Evolutionary conservation across 2,888 invertebrate genomes (phyloP), one percentile per base, ranked within the genome.

Genomic region (Dascillus cervinus): DNA sequence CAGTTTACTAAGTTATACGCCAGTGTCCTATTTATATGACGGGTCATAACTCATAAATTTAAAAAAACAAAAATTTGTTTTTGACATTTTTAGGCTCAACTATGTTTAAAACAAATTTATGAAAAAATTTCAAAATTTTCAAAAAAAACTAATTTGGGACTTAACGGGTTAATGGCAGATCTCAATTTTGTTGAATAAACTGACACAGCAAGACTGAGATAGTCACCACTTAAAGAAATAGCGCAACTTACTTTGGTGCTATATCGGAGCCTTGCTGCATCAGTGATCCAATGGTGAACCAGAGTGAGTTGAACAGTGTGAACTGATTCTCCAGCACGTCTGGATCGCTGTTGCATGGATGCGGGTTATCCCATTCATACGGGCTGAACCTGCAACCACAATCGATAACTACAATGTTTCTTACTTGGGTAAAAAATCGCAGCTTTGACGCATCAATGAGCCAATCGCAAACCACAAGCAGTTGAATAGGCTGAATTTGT

Each of bases 381-480:
- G 92, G 89, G 67, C 84, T 86, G 75, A 85, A 82, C 76, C 89
- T 84, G 73, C 59, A 66, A 69, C 64, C 64, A 65, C 48, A 44
- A 28, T 25, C 32, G 22, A 21, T 22, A 19, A 22, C 12, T n/a
- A 25, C 14, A 22, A 22, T 12, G 14, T 14, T 25, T 69, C 79
- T 79, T 82, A 90, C 89, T 87, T 89, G 66, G 92, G 92, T 53
- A 91, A 73, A 69, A 92, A 88, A 69, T 92, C 91, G 71, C 90
- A 91, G 63, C 92, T 91, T 70, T 94, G 92, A 64, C 91, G 91
- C 86, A 94, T 89, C 53, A 94, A 75, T 24, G 90, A 90, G 54
- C 90, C 89, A 52, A 94, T 89, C 50, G 91, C 90, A 70, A 96
- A 96, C 96, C 96, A 97, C 73, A 95, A 80, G 69, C 91, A 90